phyloP scores from a whole-genome alignment of 1,140 invertebrate genomes.

The Dicyema japonicum region DNA sequence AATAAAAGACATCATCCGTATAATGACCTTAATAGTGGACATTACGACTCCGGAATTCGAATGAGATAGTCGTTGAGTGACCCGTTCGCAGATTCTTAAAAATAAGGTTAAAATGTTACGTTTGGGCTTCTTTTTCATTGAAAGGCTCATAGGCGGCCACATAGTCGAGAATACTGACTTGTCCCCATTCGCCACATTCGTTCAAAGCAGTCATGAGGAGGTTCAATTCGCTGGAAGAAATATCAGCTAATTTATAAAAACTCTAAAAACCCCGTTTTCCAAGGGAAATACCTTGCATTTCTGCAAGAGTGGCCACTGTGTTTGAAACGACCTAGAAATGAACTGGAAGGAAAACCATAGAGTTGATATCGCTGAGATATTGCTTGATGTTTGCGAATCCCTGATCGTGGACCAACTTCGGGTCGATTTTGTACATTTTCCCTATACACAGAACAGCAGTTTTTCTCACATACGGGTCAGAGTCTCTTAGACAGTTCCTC shows the following conservation, averaged over 20 bases:
- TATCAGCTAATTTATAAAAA: no score
- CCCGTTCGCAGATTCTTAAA: constrained; percentile 64
- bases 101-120: constrained; percentile 5
- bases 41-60: constrained; percentile 97
- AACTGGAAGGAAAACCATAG: no score
- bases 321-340: constrained; percentile 54
- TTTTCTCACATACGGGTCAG: constrained; percentile 94
- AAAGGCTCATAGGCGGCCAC: constrained; percentile 79
- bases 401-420: constrained; percentile 77
- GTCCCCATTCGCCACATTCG: constrained; percentile 94
- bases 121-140: constrained; percentile 91
- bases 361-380: constrained; percentile 83
- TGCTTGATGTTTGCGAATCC: constrained; percentile 91
- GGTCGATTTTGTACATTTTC: constrained; percentile 91
- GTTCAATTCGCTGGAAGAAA: no score
- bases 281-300: no score
- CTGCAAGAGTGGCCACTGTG: constrained; percentile 81
- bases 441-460: constrained; percentile 96
- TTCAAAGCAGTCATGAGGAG: constrained; percentile 77
- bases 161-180: constrained; percentile 87
- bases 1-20: constrained; percentile 93
- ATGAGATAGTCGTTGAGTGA: constrained; percentile 78
- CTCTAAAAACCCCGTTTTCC: no score
- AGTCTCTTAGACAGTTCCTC: constrained; percentile 70
- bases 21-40: constrained; percentile 65